Base-by-base conservation (phyloP, 2,797 vertebrate species). In the Fundulus diaphanus region DNA sequence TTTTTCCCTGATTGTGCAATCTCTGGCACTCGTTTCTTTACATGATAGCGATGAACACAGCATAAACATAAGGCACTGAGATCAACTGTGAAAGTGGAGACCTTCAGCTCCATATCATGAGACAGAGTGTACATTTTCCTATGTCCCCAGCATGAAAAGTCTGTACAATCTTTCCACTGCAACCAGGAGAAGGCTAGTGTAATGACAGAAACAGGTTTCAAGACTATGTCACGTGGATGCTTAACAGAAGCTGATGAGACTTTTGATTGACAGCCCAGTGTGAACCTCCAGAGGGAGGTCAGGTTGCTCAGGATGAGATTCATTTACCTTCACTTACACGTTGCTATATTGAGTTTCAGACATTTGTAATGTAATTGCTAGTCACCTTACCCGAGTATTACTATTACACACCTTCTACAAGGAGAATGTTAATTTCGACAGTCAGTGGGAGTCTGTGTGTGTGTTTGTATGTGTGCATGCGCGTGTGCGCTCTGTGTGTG, bases 301-400 rank as follows among this genome's bases (percentile, higher is more conserved):
- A 91, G 57, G 57, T 75, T 85, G 75, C 78, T 40, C 40, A 63
- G 76, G 80, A 89, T 82, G 87, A 88, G 75, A 88, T 89, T 87
- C 68, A 90, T 90, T 90, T 85, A 72, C 79, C 73, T 66, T 79
- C 80, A 90, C 92, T 93, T 92, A 77, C 88, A 92, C 93, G 88
- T 90, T 82, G 85, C 88, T 90, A 86, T 87, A 48, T 59, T 57
- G 68, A 86, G 82, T 72, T 33, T 79, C 66, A 74, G 78, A 80
- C 37, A 0, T 89, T 90, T 89, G 90, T 84, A 82, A 84, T 81
- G 82, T 84, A 83, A 81, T 84, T 84, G 81, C 79, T 76, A 87
- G 85, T 85, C 79, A 85, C 72, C 70, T 56, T 74, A 76, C 76
- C 22, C 75, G 74, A 89, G 73, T 78, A 66, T 84, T 68, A 59